Evolutionary conservation across 2,888 invertebrate genomes (phyloP), one percentile per base, ranked within the genome.

Genomic region (Drosophila niveifrons): DNA sequence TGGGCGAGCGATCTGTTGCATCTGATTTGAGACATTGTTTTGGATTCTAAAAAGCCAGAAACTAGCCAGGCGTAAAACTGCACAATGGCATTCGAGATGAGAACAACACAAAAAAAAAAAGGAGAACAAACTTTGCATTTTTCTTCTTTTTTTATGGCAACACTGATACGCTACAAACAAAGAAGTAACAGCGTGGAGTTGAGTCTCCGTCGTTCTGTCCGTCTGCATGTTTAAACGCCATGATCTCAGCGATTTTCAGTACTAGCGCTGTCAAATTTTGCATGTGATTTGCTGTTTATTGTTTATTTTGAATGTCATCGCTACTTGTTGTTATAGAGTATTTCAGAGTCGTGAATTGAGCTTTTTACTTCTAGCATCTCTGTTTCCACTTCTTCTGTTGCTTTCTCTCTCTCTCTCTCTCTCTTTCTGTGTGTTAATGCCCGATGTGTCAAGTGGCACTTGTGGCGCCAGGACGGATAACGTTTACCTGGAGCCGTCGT

Each of bases 361-460:
- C 23, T 23, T 23, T 36, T 7, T 7, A 18, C n/a, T 13, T 15
- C 23, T n/a, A 23, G 23, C 23, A 23, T 23, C 23, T 23, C 23
- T n/a, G 9, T 23, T 15, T 31, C n/a, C 1, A 23, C 17, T n/a
- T 9, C 17, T 3, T 1, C 11, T 9, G 9, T 8, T 23, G 23
- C 23, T 23, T n/a, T 13, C 15, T 17, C 10, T 34, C 8, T n/a
- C 10, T 4, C 28, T 6, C 39, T n/a, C n/a, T 13, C 15, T 17
- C 10, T 34, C 8, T n/a, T n/a, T 4, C 28, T 6, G 29, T 18
- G 34, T 56, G 34, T 15, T 47, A 46, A 47, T 17, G 47, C 61
- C 48, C 31, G 31, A 23, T 76, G 78, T 65, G 77, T 74, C 77
- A 78, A 78, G 78, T 78, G 75, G 78, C 78, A 72, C 78, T 78